A percentile compares a stretch with the other conserved stretches of the same genome.
These are phyloP conservation scores for Acestrorhynchus altus DNA, from an alignment of 2,797 vertebrate species.

Conservation along the genomic window DNA sequence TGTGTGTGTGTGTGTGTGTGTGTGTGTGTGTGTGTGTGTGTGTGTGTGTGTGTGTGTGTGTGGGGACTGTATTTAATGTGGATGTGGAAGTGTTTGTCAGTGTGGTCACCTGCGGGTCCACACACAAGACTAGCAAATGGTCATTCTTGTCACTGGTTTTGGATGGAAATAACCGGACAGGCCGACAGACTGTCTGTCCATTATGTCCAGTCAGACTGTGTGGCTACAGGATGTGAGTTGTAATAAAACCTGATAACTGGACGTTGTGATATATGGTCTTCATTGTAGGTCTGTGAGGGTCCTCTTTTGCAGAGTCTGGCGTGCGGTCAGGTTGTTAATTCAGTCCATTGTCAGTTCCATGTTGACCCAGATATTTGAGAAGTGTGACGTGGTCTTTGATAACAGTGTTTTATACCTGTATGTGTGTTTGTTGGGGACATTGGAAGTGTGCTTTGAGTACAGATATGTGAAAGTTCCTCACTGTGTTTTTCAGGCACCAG, in stretches of 20 bases:
- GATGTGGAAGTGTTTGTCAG: conserved; percentile 27
- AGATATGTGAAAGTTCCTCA: conserved; percentile 7
- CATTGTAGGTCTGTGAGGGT: background rate
- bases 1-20: background rate
- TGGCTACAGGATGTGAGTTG: background rate
- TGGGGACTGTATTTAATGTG: conserved; percentile 3
- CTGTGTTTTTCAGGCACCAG: conserved; percentile 74
- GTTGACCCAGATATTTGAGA: background rate
- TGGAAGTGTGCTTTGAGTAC: background rate
- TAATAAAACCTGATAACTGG: too few relatives aligned
- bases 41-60: background rate
- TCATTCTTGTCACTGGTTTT: conserved; percentile 25
- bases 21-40: conserved; percentile 9
- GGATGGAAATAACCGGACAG: conserved; percentile 27
- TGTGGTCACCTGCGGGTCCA: conserved; percentile 25
- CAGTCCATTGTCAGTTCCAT: background rate
- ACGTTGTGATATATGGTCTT: too few relatives aligned
- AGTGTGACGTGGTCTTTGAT: background rate
- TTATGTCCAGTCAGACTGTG: background rate
- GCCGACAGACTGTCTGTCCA: background rate
- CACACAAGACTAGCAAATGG: background rate
- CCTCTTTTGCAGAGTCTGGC: too few relatives aligned
- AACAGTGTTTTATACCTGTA: background rate
- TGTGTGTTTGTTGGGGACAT: background rate
- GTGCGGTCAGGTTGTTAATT: background rate